Conservation (phyloP, 2,113 vertebrate species). For the Oostethus manadensis region DNA sequence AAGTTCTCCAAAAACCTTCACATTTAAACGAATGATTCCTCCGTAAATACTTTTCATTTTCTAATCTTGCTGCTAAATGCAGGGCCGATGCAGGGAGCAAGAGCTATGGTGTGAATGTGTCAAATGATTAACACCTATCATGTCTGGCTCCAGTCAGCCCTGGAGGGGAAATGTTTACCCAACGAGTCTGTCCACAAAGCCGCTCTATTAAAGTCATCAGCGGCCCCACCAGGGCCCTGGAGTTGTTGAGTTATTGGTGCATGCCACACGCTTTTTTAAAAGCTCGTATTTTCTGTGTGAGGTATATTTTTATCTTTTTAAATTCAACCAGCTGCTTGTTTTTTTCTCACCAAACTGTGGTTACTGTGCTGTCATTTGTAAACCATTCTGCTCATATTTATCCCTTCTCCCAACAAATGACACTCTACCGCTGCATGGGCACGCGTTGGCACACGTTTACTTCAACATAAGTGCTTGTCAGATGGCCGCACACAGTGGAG, state of each 20-base stretch:
- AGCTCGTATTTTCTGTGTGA: not conserved
- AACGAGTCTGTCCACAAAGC: slow-evolving; percentile 10
- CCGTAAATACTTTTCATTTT: slow-evolving; percentile 17
- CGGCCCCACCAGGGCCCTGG: slow-evolving; percentile 12
- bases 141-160: slow-evolving; percentile 6
- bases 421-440: not conserved
- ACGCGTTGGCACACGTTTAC: not conserved
- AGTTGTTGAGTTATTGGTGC: slow-evolving; percentile 23
- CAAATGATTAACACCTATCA: slow-evolving; percentile 24
- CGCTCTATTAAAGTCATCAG: slow-evolving; percentile 31
- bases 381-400: not conserved
- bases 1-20: slow-evolving; percentile 5
- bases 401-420: not conserved
- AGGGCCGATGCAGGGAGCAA: slow-evolving; percentile 5
- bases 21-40: slow-evolving; percentile 4
- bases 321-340: not conserved
- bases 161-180: slow-evolving; percentile 22
- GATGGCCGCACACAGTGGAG: not conserved
- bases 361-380: not conserved
- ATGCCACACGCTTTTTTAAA: slow-evolving; percentile 3
- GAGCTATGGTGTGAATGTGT: slow-evolving; percentile 10
- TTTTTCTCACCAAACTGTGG: not conserved
- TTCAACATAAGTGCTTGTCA: slow-evolving; percentile 7
- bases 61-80: slow-evolving; percentile 13
- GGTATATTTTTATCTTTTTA: not conserved